Evolutionary conservation across 1,140 invertebrate species (phyloP).

Genomic region (Drosophila pruinosa): DNA sequence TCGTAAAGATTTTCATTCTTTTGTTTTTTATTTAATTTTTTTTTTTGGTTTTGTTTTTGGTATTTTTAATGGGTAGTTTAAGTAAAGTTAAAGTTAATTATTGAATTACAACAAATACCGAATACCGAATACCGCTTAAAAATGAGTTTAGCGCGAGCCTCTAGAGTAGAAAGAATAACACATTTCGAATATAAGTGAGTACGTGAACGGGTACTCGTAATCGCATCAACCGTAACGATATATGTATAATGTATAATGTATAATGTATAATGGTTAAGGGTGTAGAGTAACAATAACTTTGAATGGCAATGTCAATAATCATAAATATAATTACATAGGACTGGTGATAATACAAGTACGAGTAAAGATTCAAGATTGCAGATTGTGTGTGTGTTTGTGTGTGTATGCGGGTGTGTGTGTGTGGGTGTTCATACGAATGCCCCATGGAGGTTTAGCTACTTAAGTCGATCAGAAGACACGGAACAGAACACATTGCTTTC

Average conservation of each 20-base stretch:
- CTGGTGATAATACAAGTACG: slow-evolving; percentile 2
- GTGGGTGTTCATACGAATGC: neutral
- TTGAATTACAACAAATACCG: slow-evolving; percentile 75
- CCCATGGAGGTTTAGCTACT: neutral
- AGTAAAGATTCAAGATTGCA: slow-evolving; percentile 1
- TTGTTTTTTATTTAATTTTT: slow-evolving; percentile 6
- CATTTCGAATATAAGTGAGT: slow-evolving; percentile 24
- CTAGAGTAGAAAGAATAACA: slow-evolving; percentile 66
- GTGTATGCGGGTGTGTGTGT: neutral
- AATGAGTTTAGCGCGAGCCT: slow-evolving; percentile 73
- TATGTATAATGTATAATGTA: slow-evolving; percentile 17
- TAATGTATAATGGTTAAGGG: neutral
- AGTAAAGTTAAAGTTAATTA: slow-evolving; percentile 64
- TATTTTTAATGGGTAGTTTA: slow-evolving; percentile 19
- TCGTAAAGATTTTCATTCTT: slow-evolving; percentile 2
- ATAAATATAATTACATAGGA: slow-evolving; percentile 21
- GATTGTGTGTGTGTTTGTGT: slow-evolving; percentile 4
- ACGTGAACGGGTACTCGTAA: slow-evolving; percentile 23
- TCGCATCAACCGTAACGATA: slow-evolving; percentile 13
- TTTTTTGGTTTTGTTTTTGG: slow-evolving; percentile 34
- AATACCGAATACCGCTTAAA: slow-evolving; percentile 60
- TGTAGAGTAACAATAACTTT: slow-evolving; percentile 38
- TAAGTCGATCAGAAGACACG: neutral
- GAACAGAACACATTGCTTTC: neutral
- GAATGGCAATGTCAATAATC: slow-evolving; percentile 43